Conservation (phyloP, 2,797 vertebrate genomes). For the Periophthalmus magnuspinnatus region DNA sequence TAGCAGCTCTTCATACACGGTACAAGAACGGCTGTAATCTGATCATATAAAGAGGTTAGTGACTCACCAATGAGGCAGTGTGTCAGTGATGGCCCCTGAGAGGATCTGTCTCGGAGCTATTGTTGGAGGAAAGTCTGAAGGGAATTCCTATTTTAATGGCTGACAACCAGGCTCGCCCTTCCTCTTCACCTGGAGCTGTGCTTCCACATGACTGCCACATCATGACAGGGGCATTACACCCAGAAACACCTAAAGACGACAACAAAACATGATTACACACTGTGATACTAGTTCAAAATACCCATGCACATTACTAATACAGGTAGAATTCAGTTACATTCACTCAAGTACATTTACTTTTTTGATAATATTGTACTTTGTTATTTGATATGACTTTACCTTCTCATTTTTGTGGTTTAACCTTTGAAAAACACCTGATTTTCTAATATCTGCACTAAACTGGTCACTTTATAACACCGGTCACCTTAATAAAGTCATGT, state of each 20-base stretch:
- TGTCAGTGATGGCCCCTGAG: conserved; percentile 68
- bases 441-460: too few species aligned
- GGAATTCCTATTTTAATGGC: conserved; percentile 63
- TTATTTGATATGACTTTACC: too few species aligned
- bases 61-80: conserved; percentile 53
- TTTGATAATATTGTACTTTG: too few species aligned
- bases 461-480: too few species aligned
- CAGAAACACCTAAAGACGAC: conserved; percentile 44
- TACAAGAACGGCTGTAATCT: background rate
- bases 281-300: background rate
- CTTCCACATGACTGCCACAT: conserved; percentile 64
- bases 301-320: background rate
- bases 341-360: too few species aligned
- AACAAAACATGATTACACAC: background rate
- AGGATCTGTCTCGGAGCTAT: conserved; percentile 50
- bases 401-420: too few species aligned
- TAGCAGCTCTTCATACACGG: background rate
- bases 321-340: too few species aligned
- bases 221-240: conserved; percentile 74
- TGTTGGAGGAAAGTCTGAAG: conserved; percentile 53
- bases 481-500: too few species aligned
- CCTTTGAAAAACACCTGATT: too few species aligned
- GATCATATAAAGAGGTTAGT: background rate
- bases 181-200: conserved; percentile 65
- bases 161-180: conserved; percentile 66